Percentiles rank a stretch among this genome's conserved stretches.
Evolutionary conservation across 2,113 vertebrate genomes (phyloP).

Genomic region (Silurus glanis): DNA sequence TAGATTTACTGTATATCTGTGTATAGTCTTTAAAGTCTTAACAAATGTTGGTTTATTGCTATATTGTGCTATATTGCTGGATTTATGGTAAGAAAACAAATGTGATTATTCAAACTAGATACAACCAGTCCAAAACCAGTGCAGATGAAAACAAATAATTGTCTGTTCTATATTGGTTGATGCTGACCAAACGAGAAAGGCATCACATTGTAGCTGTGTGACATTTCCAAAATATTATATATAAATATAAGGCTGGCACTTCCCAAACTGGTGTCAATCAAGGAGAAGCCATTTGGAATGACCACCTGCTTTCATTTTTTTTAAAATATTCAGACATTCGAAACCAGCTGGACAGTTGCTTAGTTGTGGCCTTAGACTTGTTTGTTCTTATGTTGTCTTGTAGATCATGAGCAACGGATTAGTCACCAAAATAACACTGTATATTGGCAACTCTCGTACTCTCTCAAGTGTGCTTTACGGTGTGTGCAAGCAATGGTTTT

Average conservation of each 20-base stretch:
- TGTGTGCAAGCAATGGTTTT: conserved; percentile 30
- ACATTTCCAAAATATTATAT: not conserved
- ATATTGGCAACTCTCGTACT: not conserved
- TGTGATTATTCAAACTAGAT: not conserved
- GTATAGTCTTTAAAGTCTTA: not conserved
- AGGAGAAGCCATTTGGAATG: not conserved
- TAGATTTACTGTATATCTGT: conserved; percentile 14
- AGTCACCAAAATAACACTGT: conserved; percentile 25
- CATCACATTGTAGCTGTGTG: not conserved
- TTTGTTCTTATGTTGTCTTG: not conserved
- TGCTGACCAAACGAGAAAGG: not conserved
- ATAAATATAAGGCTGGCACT: no score
- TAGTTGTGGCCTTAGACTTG: not conserved
- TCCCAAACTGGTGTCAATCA: not conserved
- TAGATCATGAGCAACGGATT: conserved; percentile 8
- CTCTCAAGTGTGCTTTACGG: not conserved
- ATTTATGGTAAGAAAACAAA: not conserved
- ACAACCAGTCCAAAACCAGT: not conserved
- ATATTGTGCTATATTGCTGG: not conserved
- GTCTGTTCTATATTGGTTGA: not conserved
- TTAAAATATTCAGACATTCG: not conserved
- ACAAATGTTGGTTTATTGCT: not conserved
- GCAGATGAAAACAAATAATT: not conserved
- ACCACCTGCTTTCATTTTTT: not conserved
- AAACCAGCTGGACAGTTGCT: not conserved